A percentile compares a stretch with the other conserved stretches of the same genome.
Conservation (phyloP, 2,888 invertebrate genomes). For the Pardosa pseudoannulata region DNA sequence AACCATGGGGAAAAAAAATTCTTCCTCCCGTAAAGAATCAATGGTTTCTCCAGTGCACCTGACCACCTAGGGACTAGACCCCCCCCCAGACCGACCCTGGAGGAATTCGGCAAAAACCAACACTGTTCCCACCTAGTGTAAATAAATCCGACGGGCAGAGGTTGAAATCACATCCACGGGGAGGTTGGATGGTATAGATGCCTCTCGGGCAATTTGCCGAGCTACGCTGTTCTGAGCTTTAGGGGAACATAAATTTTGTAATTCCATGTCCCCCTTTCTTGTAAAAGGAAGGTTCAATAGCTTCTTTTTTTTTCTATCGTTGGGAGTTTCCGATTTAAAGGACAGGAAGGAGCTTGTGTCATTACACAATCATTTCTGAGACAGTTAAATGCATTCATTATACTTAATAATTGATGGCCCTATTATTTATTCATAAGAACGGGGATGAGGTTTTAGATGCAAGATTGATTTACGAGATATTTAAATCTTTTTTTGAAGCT, state of each 20-base stretch:
- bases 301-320: too few species aligned
- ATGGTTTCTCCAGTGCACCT: not conserved
- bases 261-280: not conserved
- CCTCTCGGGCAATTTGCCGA: not conserved
- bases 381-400: too few species aligned
- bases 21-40: not conserved
- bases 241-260: conserved; percentile 1
- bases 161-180: not conserved
- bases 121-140: conserved; percentile 49
- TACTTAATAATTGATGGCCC: too few species aligned
- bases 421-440: too few species aligned
- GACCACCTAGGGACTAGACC: conserved; percentile 56
- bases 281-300: not conserved
- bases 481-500: too few species aligned
- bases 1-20: not conserved
- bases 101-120: conserved; percentile 58
- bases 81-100: conserved; percentile 16
- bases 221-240: not conserved
- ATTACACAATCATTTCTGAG: too few species aligned
- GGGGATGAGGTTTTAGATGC: too few species aligned
- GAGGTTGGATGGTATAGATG: not conserved
- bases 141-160: conserved; percentile 40
- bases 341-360: too few species aligned
- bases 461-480: too few species aligned
- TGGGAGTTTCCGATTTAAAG: not conserved